Conservation (phyloP, 2,113 vertebrate species). For the Agelaius phoeniceus region DNA sequence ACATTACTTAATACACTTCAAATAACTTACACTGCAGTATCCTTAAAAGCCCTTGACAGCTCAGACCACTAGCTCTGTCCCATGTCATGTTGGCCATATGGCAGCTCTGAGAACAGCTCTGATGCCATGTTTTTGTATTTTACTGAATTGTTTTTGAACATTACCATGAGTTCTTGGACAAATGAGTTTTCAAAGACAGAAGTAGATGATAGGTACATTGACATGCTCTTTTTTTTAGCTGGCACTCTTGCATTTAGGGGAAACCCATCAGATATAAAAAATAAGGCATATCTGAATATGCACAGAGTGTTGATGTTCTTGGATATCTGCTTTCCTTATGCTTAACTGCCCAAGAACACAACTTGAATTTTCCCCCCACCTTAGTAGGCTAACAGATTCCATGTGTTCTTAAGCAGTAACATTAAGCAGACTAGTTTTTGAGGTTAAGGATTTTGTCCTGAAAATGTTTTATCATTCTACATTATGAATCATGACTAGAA, state of each 20-base stretch:
- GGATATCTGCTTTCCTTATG: fast-evolving
- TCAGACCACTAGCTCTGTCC: background rate
- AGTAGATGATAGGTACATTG: background rate
- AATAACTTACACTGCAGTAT: background rate
- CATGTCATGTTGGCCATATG: background rate
- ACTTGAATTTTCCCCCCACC: background rate
- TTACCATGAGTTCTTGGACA: background rate
- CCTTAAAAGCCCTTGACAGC: background rate
- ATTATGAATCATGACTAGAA: background rate
- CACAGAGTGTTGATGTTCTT: background rate
- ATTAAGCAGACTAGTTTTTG: background rate
- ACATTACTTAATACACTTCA: background rate
- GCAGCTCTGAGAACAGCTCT: background rate
- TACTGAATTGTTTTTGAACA: background rate
- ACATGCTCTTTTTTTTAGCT: background rate
- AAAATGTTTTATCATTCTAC: background rate
- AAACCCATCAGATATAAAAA: background rate
- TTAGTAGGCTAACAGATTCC: background rate
- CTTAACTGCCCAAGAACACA: background rate
- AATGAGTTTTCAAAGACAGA: background rate
- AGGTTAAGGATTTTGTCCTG: background rate
- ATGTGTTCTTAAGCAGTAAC: background rate
- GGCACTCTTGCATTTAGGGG: background rate
- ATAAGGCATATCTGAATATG: background rate
- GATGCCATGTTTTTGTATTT: fast-evolving